Evolutionary conservation across 2,888 invertebrate genomes (phyloP), one percentile per base, ranked within the genome.

Genomic region (Lobophora halterata): DNA sequence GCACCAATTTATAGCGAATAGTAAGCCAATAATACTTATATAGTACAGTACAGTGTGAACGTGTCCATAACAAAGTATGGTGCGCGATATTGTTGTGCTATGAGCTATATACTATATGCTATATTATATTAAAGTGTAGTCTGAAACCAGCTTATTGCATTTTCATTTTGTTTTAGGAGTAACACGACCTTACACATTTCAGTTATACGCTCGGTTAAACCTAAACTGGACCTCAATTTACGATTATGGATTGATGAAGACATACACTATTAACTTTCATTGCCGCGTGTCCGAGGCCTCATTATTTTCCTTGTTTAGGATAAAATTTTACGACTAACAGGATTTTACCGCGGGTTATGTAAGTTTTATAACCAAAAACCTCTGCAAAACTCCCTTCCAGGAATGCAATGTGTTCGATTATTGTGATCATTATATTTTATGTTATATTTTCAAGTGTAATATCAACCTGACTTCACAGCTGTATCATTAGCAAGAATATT

Each of bases 141-240:
- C n/a, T n/a, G n/a, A n/a, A n/a, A n/a, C n/a, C n/a, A n/a, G n/a
- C n/a, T n/a, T n/a, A n/a, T n/a, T n/a, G n/a, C n/a, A n/a, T 69
- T 64, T 64, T 55, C 77, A 71, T 77, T 79, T 71, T 59, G 58
- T 70, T 76, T 77, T 52, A 63, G 29, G 56, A 75, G 81, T 79
- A 83, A 82, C 79, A 77, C 78, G 82, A 83, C 81, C 82, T 79
- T 76, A 75, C 79, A 71, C 70, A 68, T 60, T 71, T 68, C 79
- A 79, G 79, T 85, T 85, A 81, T 75, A 83, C 81, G 81, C 80
- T 79, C 79, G 65, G 79, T 86, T 79, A 68, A 78, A 68, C 71
- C 65, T 62, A 63, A 66, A 65, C 70, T 62, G 69, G 69, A 46
- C 65, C 68, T 71, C 77, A 80, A 83, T 85, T 85, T 85, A 83